Base-by-base conservation (phyloP, 2,888 invertebrate species). In the Corbicula japonica region DNA sequence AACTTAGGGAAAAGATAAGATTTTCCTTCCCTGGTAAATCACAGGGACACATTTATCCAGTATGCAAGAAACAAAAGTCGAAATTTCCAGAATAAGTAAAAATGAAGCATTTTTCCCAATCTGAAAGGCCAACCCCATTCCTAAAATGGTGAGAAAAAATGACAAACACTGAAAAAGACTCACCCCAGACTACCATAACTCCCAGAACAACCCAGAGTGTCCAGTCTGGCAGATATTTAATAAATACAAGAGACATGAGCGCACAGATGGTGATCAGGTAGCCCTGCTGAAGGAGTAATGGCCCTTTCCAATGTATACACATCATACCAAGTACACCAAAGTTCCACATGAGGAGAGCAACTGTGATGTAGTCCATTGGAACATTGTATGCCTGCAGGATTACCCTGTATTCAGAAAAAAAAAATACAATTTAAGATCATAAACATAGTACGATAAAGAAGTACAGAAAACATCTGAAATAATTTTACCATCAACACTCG, bases 141-240 rank as follows among this genome's bases (percentile, higher is more conserved):
- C 10, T 12, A 50, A 50, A 50, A 18, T n/a, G 23, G 50, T n/a
- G 8, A 50, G 50, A 10, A 50, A 50, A 50, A 10, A 50, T 8
- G 23, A 18, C 4, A 62, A 60, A 60, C n/a, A 8, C 18, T 1
- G 15, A 35, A 66, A 21, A 46, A 0, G 10, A 86, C 92, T 81
- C 92, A 97, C 98, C 99, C 99, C 99, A 99, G 90, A 99, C 95
- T 44, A 99, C 99, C 91, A 99, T 98, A 50, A 97, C 97, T 83
- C 96, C 99, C 5, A 99, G 95, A 5, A 99, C 98, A 38, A 97
- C 96, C 99, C 99, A 99, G 0, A 98, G 97, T 0, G 99, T 99
- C 99, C 99, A 99, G 93, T 99, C 98, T 0, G 99, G 99, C 69
- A 99, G 94, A 94, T 99, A 99, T 94, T 99, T 99, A 86, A 99